Evolutionary conservation across 1,140 invertebrate genomes (phyloP), one percentile per base, ranked within the genome.

Genomic region (Tyrophagus putrescentiae): DNA sequence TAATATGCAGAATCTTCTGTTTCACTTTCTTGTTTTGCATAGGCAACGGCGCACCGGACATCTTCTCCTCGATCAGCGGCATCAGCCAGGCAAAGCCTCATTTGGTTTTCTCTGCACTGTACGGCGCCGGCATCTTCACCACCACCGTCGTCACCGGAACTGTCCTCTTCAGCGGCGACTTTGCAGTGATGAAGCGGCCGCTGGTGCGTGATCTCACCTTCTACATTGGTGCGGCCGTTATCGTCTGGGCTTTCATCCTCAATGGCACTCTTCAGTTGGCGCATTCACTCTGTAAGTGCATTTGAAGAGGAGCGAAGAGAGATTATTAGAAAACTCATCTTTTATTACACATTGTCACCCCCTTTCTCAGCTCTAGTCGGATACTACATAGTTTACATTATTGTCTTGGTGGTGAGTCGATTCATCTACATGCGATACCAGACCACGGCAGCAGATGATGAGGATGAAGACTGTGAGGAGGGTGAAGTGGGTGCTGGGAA

Each of bases 41-140:
- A 70, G 84, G 84, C n/a, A 86, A 87, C 72, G 84, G 82, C 32
- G 79, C 83, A 3, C 80, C 83, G 7, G 84, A 87, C 70, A 76
- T 86, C 25, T 84, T 86, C 69, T 81, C 80, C 36, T 79, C 80
- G 1, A 59, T 83, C 52, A 73, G 76, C 54, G 69, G 73, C 45
- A 65, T 72, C 42, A 67, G 74, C 67, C 68, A 73, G 64, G 70
- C 72, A 62, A 64, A 77, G 72, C 76, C 76, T 25, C 73, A 77
- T 31, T 66, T 81, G 53, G 77, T 79, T n/a, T 70, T 80, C 62
- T 77, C 79, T 41, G 76, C 76, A 60, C 68, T 82, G 11, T 72
- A 16, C 64, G 66, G 66, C 29, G 66, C 64, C 6, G 82, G 81
- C 57, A 75, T 82, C 48, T 84, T 84, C 70, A 80, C 84, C 4